A percentile compares a stretch with the other conserved stretches of the same genome.
Evolutionary conservation across 2,113 vertebrate genomes (phyloP).

Genomic region (Capra hircus): DNA sequence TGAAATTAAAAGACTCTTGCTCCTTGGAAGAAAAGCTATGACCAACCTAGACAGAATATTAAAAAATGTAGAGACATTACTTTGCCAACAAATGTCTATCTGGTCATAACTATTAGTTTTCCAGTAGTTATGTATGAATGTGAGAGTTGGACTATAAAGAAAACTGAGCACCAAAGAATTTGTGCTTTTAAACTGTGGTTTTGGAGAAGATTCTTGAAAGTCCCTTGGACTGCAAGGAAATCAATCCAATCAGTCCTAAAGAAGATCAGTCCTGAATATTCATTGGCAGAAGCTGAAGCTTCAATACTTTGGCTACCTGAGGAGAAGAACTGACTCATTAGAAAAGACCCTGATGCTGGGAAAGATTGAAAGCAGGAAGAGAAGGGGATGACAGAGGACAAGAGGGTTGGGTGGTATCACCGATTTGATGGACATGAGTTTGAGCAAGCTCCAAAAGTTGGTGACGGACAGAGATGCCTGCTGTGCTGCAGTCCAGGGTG

Average conservation of each 20-base stretch:
- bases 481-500: not conserved
- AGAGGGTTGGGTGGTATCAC: not conserved
- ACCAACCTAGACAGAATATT: not conserved
- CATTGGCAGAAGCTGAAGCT: not conserved
- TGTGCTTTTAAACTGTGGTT: not conserved
- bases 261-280: not conserved
- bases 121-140: not conserved
- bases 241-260: not conserved
- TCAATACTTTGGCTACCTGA: not conserved
- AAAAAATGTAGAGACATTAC: not conserved
- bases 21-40: not conserved
- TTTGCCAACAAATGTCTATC: not conserved
- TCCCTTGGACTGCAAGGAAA: not conserved
- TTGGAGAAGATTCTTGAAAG: not conserved
- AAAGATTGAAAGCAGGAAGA: not conserved
- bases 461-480: not conserved
- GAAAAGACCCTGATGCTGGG: not conserved
- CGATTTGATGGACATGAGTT: not conserved
- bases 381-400: not conserved
- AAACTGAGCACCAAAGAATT: not conserved
- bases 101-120: not conserved
- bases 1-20: not conserved
- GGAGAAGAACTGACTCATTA: not conserved
- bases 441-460: not conserved
- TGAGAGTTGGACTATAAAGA: not conserved